A percentile compares a stretch with the other conserved stretches of the same genome.
phyloP scores from a whole-genome alignment of 1,140 invertebrate genomes.

The Choristoneura fumiferana region DNA sequence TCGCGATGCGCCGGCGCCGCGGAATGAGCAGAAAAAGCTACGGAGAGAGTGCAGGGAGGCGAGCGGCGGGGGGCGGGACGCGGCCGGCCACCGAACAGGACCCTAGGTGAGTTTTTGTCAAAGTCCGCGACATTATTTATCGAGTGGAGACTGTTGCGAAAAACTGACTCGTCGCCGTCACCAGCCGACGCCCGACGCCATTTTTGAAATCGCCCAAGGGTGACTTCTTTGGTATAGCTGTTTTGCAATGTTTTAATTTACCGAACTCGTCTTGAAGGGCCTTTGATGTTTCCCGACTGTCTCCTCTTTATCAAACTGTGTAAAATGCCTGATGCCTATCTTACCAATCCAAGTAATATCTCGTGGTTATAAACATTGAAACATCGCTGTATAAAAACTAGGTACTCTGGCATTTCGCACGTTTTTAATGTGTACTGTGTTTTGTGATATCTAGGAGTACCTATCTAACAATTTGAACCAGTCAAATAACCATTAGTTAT shows the following conservation, averaged over 20 bases:
- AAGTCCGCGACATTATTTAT: conserved; percentile 76
- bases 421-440: background rate
- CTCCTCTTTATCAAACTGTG: conserved; percentile 41
- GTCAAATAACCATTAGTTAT: background rate
- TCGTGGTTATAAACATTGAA: no score
- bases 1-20: conserved; percentile 63
- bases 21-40: conserved; percentile 71
- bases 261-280: conserved; percentile 39
- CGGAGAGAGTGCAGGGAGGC: conserved; percentile 43
- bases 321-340: conserved; percentile 27
- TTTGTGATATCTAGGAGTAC: no score
- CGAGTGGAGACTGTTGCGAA: conserved; percentile 75
- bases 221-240: conserved; percentile 59
- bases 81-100: conserved; percentile 70
- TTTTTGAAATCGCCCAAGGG: conserved; percentile 70
- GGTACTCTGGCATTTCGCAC: conserved; percentile 5
- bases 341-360: no score
- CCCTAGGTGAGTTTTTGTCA: conserved; percentile 76
- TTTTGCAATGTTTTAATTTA: conserved; percentile 75
- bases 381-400: background rate
- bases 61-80: conserved; percentile 34
- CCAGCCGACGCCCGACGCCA: conserved; percentile 63
- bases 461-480: background rate
- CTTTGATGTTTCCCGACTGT: conserved; percentile 72
- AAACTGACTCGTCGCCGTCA: conserved; percentile 68